Evolutionary conservation across 64 coral and sea anemone species (phyloP), one percentile per base, ranked within the genome.

Genomic region (Stylophora pistillata): DNA sequence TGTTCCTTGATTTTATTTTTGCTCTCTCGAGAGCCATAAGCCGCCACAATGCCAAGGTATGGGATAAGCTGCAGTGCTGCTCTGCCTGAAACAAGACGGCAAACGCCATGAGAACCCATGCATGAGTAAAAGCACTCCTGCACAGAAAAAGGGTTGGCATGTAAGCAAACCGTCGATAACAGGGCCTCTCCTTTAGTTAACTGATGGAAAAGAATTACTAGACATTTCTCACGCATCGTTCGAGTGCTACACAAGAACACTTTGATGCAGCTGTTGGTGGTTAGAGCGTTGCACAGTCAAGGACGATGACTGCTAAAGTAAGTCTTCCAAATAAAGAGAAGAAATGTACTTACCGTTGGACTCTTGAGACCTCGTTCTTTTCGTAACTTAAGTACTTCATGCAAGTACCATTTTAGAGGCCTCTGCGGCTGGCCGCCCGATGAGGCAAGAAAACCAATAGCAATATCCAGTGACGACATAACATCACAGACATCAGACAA

Each of bases 401-500:
- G 90, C 17, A 92, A 78, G 56, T 92, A 92, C 21, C 69, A 33
- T 55, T 78, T 92, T 74, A 92, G 32, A 52, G 68, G 90, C 56
- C 55, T 92, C 28, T 58, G 52, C 32, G 63, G 10, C 28, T 41
- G 59, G 33, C 90, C 90, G 2, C 90, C 90, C 47, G 90, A 76
- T 41, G 90, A 92, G 21, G 90, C 76, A 18, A 92, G 61, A 53
- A 92, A 92, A 28, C 90, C 84, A 58, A 92, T 92, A 26, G 90
- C 90, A 70, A 92, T 92, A 30, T 92, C 90, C 30, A 92, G 30
- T 30, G 90, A 92, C 5, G 83, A 79, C 21, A 92, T 55, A 78
- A 85, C 86, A 86, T 87, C 90, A 57, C 90, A 92, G 54, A 92
- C 81, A 68, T 92, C 90, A 30, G 82, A 79, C 53, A 92, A 70